These are phyloP conservation scores for Punctoribates punctum DNA, from an alignment of 2,888 invertebrate species.

Conservation along the genomic window DNA sequence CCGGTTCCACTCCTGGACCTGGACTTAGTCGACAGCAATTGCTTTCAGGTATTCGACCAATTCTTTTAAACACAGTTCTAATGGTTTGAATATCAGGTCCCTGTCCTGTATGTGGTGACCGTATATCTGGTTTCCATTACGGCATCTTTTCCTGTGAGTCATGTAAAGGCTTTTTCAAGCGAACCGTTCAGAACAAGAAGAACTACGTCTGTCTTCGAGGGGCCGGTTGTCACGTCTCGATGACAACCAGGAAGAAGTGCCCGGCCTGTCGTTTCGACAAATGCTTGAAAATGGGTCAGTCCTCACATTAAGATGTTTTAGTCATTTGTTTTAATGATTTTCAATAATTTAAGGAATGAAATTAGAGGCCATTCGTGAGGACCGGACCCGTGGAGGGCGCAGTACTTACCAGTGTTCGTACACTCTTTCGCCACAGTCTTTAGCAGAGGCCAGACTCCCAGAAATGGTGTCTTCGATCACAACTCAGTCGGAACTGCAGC, in stretches of 20 bases:
- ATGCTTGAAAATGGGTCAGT: constrained; percentile 77
- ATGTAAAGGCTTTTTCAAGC: constrained; percentile 96
- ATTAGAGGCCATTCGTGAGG: constrained; percentile 91
- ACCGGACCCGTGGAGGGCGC: constrained; percentile 88
- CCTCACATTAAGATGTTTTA: neutral
- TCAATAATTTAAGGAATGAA: constrained; percentile 64
- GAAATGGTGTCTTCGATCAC: neutral
- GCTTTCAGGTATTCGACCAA: constrained; percentile 53
- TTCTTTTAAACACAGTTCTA: no score
- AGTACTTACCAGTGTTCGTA: constrained; percentile 95
- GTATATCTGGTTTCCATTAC: constrained; percentile 95
- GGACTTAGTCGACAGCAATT: constrained; percentile 48
- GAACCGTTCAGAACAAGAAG: constrained; percentile 97
- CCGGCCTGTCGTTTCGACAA: constrained; percentile 95
- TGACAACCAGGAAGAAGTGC: constrained; percentile 90
- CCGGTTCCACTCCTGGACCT: constrained; percentile 40
- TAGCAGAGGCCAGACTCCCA: neutral
- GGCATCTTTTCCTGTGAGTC: constrained; percentile 97
- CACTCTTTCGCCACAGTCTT: constrained; percentile 65
- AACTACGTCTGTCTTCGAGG: constrained; percentile 89
- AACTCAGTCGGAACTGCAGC: neutral
- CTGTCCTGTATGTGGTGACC: constrained; percentile 91
- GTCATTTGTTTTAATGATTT: neutral
- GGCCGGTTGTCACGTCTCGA: constrained; percentile 84
- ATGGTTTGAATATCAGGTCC: constrained; percentile 59